Conservation (phyloP, 2,888 invertebrate species). For the Congeria kusceri region DNA sequence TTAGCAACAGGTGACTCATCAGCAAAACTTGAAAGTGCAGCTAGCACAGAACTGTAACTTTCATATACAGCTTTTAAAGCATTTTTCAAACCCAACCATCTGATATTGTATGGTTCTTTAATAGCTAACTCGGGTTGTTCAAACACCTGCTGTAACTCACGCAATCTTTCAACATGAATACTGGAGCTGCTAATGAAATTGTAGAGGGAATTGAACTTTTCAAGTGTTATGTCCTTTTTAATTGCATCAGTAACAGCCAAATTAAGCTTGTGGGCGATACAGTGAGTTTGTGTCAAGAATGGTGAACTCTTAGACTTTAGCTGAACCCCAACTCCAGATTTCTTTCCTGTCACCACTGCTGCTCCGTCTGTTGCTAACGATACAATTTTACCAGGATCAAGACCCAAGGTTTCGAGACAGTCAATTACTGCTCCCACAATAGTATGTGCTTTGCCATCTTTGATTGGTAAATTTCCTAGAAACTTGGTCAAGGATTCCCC, state of each 20-base stretch:
- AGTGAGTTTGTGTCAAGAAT: conserved; percentile 52
- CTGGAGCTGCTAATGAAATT: conserved; percentile 31
- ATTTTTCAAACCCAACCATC: conserved; percentile 45
- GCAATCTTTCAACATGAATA: conserved; percentile 5
- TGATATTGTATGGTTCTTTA: conserved; percentile 49
- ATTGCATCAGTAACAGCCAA: conserved; percentile 50
- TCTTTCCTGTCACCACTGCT: conserved; percentile 27
- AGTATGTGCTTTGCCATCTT: conserved; percentile 44
- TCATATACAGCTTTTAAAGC: conserved; percentile 32
- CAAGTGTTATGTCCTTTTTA: conserved; percentile 42
- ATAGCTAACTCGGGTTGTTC: conserved; percentile 41
- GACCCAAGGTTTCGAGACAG: conserved; percentile 1
- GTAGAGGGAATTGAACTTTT: conserved; percentile 42
- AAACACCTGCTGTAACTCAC: not conserved
- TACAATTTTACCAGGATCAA: conserved; percentile 22
- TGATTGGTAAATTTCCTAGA: conserved; percentile 19
- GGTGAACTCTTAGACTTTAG: conserved; percentile 34
- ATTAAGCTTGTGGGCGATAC: conserved; percentile 47
- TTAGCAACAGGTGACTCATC: conserved; percentile 37
- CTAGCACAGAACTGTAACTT: conserved; percentile 15
- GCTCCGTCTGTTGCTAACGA: conserved; percentile 31
- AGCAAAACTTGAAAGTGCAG: conserved; percentile 49
- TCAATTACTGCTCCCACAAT: conserved; percentile 8
- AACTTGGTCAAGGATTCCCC: conserved; percentile 38
- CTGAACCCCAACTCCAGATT: conserved; percentile 46